Percentiles rank a stretch among this genome's conserved stretches.
phyloP scores from a whole-genome alignment of 2,797 vertebrate genomes.

The Cyprinella venusta region DNA sequence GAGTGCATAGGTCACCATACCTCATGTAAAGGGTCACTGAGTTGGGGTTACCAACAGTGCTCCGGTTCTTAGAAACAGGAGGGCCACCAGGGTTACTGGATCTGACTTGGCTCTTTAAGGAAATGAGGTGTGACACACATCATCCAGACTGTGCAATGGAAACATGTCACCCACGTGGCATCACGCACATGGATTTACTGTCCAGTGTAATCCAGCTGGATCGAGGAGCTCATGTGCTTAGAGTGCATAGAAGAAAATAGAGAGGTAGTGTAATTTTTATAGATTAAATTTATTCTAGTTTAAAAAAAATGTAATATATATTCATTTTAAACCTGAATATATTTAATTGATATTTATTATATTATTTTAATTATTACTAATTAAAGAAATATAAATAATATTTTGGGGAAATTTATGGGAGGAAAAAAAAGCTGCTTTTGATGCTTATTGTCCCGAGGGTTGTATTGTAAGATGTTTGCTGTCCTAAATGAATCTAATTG shows the following conservation, averaged over 20 bases:
- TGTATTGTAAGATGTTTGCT: neutral
- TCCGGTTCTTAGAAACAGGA: slow-evolving; percentile 52
- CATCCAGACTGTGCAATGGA: slow-evolving; percentile 57
- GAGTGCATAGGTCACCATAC: neutral
- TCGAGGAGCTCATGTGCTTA: slow-evolving; percentile 46
- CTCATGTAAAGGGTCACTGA: neutral
- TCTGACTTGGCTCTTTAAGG: slow-evolving; percentile 35
- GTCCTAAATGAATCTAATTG: slow-evolving; percentile 1
- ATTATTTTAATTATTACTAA: neutral
- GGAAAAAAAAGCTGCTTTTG: neutral
- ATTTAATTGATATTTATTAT: neutral
- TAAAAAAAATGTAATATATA: neutral
- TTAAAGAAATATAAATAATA: neutral
- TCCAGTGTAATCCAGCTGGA: slow-evolving; percentile 63
- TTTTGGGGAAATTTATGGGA: neutral
- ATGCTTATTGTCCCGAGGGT: neutral
- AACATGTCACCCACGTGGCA: slow-evolving; percentile 57
- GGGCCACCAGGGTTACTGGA: slow-evolving; percentile 21
- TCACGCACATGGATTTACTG: slow-evolving; percentile 63
- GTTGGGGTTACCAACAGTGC: slow-evolving; percentile 4
- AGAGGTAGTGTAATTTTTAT: neutral
- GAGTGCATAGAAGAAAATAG: neutral
- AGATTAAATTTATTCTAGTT: neutral
- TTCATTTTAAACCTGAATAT: neutral
- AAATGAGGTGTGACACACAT: slow-evolving; percentile 44